Evolutionary conservation across 2,888 invertebrate species (phyloP).

Genomic region (Latrodectus hesperus): DNA sequence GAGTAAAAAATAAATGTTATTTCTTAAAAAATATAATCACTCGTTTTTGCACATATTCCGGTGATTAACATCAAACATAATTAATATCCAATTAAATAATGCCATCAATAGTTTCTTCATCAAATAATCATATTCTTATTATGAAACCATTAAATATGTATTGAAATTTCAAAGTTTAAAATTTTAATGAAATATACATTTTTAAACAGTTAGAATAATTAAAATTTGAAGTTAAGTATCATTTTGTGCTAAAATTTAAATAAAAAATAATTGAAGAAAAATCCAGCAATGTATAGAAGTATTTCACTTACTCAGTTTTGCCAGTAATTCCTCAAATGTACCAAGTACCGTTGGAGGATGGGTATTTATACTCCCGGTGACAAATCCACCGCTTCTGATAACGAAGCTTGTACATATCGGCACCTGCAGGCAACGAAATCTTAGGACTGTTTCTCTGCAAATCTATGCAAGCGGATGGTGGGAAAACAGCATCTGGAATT

Average conservation of each 20-base stretch:
- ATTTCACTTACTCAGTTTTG: constrained; percentile 19
- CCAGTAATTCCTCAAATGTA: constrained; percentile 44
- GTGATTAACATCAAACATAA: too few species aligned
- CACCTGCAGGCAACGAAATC: not conserved
- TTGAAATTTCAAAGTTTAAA: too few species aligned
- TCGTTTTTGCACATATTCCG: too few species aligned
- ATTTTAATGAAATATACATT: not conserved
- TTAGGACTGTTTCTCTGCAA: not conserved
- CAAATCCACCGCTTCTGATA: not conserved
- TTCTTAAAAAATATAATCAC: too few species aligned
- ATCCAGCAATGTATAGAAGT: not conserved
- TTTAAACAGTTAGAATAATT: not conserved
- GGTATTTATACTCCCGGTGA: constrained; percentile 22
- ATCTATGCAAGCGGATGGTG: not conserved
- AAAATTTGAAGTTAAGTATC: not conserved
- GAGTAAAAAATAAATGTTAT: too few species aligned
- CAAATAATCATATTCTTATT: too few species aligned
- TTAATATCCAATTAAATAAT: too few species aligned
- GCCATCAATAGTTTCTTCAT: too few species aligned
- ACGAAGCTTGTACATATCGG: not conserved
- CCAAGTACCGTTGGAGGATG: not conserved
- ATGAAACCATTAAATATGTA: too few species aligned
- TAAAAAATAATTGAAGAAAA: not conserved
- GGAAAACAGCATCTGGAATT: not conserved
- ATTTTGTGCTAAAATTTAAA: not conserved